phyloP scores from a whole-genome alignment of 2,113 vertebrate genomes.

The Petromus typicus region DNA sequence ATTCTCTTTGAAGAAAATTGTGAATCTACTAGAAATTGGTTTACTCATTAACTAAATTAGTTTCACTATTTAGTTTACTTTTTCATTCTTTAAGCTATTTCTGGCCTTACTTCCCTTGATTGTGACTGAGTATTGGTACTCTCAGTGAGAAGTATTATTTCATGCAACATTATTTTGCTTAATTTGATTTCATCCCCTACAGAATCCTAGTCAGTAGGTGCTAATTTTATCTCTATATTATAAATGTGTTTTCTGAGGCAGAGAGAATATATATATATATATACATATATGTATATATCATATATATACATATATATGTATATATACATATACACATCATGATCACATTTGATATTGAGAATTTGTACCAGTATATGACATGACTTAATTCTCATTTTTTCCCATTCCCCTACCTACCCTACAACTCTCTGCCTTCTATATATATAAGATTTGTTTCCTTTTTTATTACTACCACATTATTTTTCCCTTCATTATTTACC shows the following conservation, averaged over 20 bases:
- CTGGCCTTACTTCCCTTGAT: background rate
- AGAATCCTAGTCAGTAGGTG: background rate
- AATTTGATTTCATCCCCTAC: background rate
- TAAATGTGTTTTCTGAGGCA: background rate
- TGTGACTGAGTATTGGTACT: background rate
- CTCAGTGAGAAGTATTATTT: background rate
- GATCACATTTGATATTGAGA: no score
- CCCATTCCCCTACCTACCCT: no score
- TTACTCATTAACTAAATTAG: no score
- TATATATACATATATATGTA: no score
- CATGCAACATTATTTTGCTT: background rate
- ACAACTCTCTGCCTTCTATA: no score
- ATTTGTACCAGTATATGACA: no score
- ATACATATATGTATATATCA: no score
- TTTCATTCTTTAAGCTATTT: background rate
- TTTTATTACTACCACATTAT: no score
- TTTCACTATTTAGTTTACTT: background rate
- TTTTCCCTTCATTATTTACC: no score
- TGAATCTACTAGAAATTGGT: background rate
- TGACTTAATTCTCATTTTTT: no score
- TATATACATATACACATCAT: no score
- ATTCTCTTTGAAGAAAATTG: background rate
- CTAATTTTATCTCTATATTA: slow-evolving; percentile 23
- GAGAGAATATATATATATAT: slow-evolving; percentile 15
- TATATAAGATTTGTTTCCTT: no score